A percentile compares a stretch with the other conserved stretches of the same genome.
Conservation (phyloP, 1,140 invertebrate genomes). For the Littorina saxatilis region DNA sequence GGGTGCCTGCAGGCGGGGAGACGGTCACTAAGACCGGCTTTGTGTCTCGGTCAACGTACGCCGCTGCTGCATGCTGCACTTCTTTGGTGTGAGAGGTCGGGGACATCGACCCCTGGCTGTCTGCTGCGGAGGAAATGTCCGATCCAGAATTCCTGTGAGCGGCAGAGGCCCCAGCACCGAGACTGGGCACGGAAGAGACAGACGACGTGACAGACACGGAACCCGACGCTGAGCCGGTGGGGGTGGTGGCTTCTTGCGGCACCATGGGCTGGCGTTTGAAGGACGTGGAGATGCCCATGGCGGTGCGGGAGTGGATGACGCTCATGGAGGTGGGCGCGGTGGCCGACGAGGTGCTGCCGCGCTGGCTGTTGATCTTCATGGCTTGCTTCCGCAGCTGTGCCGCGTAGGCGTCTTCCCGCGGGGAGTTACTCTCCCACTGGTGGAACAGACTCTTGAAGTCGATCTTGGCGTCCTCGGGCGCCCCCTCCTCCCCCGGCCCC, state of each 20-base stretch:
- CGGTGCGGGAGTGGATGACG: constrained; percentile 47
- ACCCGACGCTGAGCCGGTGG: neutral
- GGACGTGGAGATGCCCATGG: constrained; percentile 58
- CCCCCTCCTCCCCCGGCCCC: constrained; percentile 35
- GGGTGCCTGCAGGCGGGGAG: neutral
- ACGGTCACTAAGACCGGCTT: neutral
- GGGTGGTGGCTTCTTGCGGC: constrained; percentile 56
- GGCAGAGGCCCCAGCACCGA: constrained; percentile 3
- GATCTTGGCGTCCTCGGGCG: constrained; percentile 41
- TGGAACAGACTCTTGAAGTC: constrained; percentile 44
- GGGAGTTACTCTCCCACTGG: constrained; percentile 54
- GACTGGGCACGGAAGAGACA: constrained; percentile 19
- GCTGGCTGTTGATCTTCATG: constrained; percentile 59
- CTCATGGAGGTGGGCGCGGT: constrained; percentile 40
- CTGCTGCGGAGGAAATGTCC: constrained; percentile 42
- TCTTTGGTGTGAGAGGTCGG: constrained; percentile 6
- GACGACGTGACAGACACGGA: constrained; percentile 33
- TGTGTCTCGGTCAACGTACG: neutral
- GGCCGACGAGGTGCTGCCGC: constrained; percentile 12
- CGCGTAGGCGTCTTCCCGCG: constrained; percentile 61
- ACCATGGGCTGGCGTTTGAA: constrained; percentile 60
- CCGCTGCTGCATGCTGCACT: neutral
- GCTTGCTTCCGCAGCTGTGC: constrained; percentile 61
- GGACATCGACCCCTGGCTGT: constrained; percentile 29
- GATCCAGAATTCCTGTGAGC: constrained; percentile 32